Base-by-base conservation (phyloP, 2,113 vertebrate genomes). In the Harpagus bidentatus region DNA sequence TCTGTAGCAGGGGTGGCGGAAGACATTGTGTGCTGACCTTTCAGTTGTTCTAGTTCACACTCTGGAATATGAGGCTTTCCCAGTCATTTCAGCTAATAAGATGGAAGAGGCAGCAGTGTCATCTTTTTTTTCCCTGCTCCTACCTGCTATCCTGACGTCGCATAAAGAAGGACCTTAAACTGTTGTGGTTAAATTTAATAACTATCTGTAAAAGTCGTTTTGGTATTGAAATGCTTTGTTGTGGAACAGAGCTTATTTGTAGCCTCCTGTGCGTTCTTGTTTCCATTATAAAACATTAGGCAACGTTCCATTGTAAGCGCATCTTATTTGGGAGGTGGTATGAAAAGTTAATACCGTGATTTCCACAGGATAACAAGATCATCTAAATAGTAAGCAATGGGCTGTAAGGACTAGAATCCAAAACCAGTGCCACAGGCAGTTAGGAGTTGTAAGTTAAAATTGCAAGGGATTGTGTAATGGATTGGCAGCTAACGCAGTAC, bases 391-490 rank as follows among this genome's bases (percentile, higher is more conserved):
- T 34, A 80, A 81, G 73, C 52, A 76, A 77, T 16, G 73, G 40
- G 32, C 63, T 92, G 36, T 42, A 26, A 89, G 92, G 71, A 59
- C 56, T 32, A 21, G 82, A 45, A 84, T 87, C 38, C 45, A 28
- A 36, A 88, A 18, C 42, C 38, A 66, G 38, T 94, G 88, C 73
- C 81, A 76, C 62, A 74, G 82, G 71, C 88, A 78, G 70, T 61
- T 22, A 53, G 62, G 81, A 93, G 73, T 34, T 92, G 58, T 48
- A 87, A 86, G 58, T 91, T 82, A 91, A 84, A 90, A 79, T 63
- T 95, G 83, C 83, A 92, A 65, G 82, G 50, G 91, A 43, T 45
- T 61, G 72, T 72, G 81, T 89, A 94, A 94, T 93, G 88, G 90
- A 79, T 93, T 95, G 91, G 94, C 93, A 92, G 81, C 77, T 87